phyloP scores from a whole-genome alignment of 2,888 invertebrate genomes.

The Spatulosminthurus flaviceps region DNA sequence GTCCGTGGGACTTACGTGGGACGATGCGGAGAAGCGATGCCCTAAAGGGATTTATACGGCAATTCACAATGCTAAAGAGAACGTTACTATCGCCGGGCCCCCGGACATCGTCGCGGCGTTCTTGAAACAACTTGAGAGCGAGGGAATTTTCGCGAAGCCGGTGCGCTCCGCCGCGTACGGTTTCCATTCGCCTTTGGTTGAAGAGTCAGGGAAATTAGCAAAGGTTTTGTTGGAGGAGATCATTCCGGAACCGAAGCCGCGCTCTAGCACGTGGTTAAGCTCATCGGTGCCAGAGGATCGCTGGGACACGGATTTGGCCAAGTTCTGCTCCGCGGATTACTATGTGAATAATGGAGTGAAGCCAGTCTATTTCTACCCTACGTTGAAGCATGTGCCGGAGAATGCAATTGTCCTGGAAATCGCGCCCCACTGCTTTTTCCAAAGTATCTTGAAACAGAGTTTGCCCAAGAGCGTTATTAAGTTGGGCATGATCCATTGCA shows the following conservation, averaged over 20 bases:
- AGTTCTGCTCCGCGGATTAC: slow-evolving; percentile 68
- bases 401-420: slow-evolving; percentile 69
- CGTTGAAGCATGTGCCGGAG: slow-evolving; percentile 69
- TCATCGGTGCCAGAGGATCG: slow-evolving; percentile 66
- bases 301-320: slow-evolving; percentile 74
- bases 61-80: slow-evolving; percentile 93
- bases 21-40: slow-evolving; percentile 77
- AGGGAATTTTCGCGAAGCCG: slow-evolving; percentile 83
- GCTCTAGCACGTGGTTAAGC: slow-evolving; percentile 69
- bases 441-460: slow-evolving; percentile 70
- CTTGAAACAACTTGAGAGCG: slow-evolving; percentile 74
- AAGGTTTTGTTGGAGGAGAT: slow-evolving; percentile 74
- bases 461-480: slow-evolving; percentile 66
- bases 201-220: slow-evolving; percentile 80
- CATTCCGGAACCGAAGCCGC: slow-evolving; percentile 67
- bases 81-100: slow-evolving; percentile 93
- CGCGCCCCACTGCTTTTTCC: slow-evolving; percentile 67
- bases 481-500: slow-evolving; percentile 66
- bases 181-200: slow-evolving; percentile 92
- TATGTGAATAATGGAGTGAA: slow-evolving; percentile 70
- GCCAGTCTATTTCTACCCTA: slow-evolving; percentile 70
- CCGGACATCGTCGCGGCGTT: slow-evolving; percentile 74
- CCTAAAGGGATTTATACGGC: slow-evolving; percentile 84
- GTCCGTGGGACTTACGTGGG: slow-evolving; percentile 87
- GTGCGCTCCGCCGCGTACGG: slow-evolving; percentile 88